Base-by-base conservation (phyloP, 1,140 invertebrate genomes). In the Ips typographus region DNA sequence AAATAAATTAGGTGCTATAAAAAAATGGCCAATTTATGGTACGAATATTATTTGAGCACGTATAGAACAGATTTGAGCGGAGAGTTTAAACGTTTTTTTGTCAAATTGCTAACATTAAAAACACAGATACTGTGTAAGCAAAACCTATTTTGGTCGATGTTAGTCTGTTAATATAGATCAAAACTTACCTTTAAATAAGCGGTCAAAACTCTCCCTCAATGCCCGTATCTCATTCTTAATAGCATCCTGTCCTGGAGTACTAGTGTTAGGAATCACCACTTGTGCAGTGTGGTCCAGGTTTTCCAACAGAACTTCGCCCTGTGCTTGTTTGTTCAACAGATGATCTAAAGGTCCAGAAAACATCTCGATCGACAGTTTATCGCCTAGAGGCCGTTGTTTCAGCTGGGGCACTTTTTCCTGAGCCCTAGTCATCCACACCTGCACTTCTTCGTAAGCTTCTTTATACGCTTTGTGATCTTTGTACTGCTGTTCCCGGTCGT, bases 401-500 rank as follows among this genome's bases (percentile, higher is more conserved):
- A 94, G 83, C 2, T 92, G 89, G 6, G 94, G 94, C 72, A 96
- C 88, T 77, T 95, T 95, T 81, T 96, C 94, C 65, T 93, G 85
- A 3, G 94, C 91, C 71, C 94, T 84, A 58, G 85, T 91, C 67
- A 96, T 84, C 92, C 94, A 96, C 44, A 87, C 85, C 47, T 91
- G 89, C 3, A 97, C 81, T 79, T 95, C 93, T 78, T 96, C 94
- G 72, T 93, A 90, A 49, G 93, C 91, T 82, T 95, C 93, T 79
- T 95, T 95, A 74, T 94, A 96, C 37, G 89, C 79, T 65, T 91
- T 86, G 78, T 96, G 94, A 80, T 96, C 92, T 78, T 91, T 89
- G 73, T 91, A 94, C 77, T 95, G 92, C 74, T 91, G 88, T 80
- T 95, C 92, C 51, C 92, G 84, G 78, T 95, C 91, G 8, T 84